Evolutionary conservation across 2,888 invertebrate species (phyloP).

Genomic region (Gasteruption jaculator): DNA sequence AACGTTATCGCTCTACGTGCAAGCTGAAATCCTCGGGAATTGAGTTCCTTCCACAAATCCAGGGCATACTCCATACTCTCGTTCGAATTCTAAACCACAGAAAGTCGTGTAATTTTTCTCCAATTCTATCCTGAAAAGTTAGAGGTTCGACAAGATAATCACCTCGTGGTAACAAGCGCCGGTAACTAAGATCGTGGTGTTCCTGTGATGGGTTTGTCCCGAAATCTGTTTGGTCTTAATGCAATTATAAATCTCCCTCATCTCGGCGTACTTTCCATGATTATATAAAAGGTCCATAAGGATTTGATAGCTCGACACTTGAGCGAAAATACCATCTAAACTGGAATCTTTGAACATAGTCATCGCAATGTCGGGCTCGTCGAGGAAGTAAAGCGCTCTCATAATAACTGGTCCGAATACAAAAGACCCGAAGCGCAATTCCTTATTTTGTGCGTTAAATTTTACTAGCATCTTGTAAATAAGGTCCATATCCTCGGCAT

Average conservation of each 20-base stretch:
- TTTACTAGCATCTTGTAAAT: constrained; percentile 67
- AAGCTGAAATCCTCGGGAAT: constrained; percentile 56
- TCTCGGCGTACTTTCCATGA: constrained; percentile 64
- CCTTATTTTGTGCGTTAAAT: constrained; percentile 68
- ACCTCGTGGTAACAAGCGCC: constrained; percentile 77
- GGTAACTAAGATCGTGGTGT: constrained; percentile 62
- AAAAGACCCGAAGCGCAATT: constrained; percentile 73
- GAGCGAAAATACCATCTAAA: constrained; percentile 68
- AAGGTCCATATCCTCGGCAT: constrained; percentile 60
- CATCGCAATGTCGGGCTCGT: constrained; percentile 65
- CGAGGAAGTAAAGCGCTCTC: constrained; percentile 69
- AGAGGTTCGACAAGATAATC: no score
- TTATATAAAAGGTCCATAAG: constrained; percentile 69
- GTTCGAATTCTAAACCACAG: constrained; percentile 59
- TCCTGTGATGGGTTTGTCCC: constrained; percentile 65
- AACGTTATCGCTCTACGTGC: constrained; percentile 63
- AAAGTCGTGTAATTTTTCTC: constrained; percentile 3
- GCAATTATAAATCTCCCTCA: constrained; percentile 61
- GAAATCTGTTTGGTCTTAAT: constrained; percentile 61
- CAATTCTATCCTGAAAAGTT: not conserved
- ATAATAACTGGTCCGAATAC: constrained; percentile 80
- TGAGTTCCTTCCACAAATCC: constrained; percentile 60
- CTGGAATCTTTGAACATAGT: constrained; percentile 62
- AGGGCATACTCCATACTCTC: constrained; percentile 65
- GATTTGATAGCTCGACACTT: constrained; percentile 64